Base-by-base conservation (phyloP, 2,113 vertebrate genomes). In the Triplophysa dalaica region DNA sequence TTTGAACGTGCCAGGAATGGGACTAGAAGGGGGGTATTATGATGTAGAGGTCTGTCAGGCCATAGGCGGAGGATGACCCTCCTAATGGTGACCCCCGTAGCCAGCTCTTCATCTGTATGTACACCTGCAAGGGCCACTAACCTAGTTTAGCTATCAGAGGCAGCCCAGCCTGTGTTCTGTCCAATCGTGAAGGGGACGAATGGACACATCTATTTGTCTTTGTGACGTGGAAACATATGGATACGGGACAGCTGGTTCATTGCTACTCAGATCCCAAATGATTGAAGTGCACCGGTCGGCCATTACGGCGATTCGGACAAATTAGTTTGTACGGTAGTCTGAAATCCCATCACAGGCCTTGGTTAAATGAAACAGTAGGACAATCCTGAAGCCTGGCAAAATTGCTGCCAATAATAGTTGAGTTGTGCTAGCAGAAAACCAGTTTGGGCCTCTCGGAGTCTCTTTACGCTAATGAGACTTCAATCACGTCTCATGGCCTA, bases 21-120 rank as follows among this genome's bases (percentile, higher is more conserved):
- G 73, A 33, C 75, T 50, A 16, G 38, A 10, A 50, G 12, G 38
- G 54, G 41, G 17, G 50, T 16, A 29, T 79, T 72, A 81, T 85
- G 86, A 87, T 87, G 80, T 84, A 85, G 74, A 81, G 84, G 74
- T 82, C 86, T 84, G 83, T 87, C 86, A 73, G 77, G 73, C 65
- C 1, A 29, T 43, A 75, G 82, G 74, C 80, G 77, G 64, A 24
- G 43, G 77, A 72, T 61, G 82, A 85, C 78, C 85, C 77, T 45
- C 19, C 6, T 82, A 66, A 64, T 52, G 81, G 56, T 85, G 82
- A 82, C 83, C 84, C 82, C 74, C 64, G 69, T 48, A 78, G 67
- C 82, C 77, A 26, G 29, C 45, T 6, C 61, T 63, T 81, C 81
- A 69, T 76, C 76, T 81, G 82, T 12, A 50, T 77, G 69, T 52